A percentile compares a stretch with the other conserved stretches of the same genome.
These are phyloP conservation scores for Virgularia gustaviana DNA, from an alignment of 92 coral and sea anemone species.

Conservation along the genomic window DNA sequence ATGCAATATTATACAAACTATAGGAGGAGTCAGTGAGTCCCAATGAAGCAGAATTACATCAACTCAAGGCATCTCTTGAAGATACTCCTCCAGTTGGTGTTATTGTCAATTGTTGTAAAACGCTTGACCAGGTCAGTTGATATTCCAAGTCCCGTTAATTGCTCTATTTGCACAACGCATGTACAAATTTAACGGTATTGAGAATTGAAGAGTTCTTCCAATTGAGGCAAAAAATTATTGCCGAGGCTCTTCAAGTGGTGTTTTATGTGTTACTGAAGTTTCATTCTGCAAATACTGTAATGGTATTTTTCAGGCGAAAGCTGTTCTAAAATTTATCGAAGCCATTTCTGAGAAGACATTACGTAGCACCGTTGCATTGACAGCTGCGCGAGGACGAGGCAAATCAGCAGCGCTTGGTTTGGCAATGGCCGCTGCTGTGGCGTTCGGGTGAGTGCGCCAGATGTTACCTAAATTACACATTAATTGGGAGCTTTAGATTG, in stretches of 20 bases:
- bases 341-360: constrained; percentile 96
- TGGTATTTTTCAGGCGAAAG: constrained; percentile 70
- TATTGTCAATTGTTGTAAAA: constrained; percentile 77
- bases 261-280: background rate
- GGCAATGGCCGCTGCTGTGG: constrained; percentile 89
- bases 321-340: constrained; percentile 85
- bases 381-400: constrained; percentile 97
- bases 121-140: constrained; percentile 82
- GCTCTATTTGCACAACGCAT: too few species aligned
- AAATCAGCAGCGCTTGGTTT: constrained; percentile 98
- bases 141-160: too few species aligned
- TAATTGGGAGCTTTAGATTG: background rate
- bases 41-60: constrained; percentile 70
- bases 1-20: background rate
- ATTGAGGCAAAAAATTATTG: too few species aligned
- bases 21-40: constrained; percentile 79
- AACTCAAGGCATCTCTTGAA: constrained; percentile 82
- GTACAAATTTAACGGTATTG: too few species aligned
- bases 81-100: constrained; percentile 96
- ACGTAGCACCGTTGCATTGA: constrained; percentile 84
- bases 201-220: too few species aligned
- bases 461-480: too few species aligned
- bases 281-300: too few species aligned
- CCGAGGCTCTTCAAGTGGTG: background rate
- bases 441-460: constrained; percentile 88